A percentile compares a stretch with the other conserved stretches of the same genome.
Evolutionary conservation across 2,888 invertebrate genomes (phyloP).

Genomic region (Parapristionchus giblindavisi): DNA sequence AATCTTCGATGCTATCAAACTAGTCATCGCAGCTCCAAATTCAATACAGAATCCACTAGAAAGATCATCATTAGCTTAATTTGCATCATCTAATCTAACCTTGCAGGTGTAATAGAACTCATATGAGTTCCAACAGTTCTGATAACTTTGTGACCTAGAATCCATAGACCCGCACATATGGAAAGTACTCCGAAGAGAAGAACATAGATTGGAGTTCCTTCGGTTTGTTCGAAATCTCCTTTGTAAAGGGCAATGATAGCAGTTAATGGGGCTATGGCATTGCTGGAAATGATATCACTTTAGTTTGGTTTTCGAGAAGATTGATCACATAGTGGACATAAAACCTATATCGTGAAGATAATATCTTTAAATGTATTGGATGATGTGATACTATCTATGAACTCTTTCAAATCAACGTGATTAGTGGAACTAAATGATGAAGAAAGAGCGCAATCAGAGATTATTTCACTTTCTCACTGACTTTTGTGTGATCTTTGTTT

Average conservation of each 20-base stretch:
- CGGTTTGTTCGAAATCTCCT: conserved; percentile 80
- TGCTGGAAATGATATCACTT: conserved; percentile 75
- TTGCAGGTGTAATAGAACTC: conserved; percentile 94
- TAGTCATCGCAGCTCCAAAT: conserved; percentile 93
- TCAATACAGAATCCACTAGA: conserved; percentile 91
- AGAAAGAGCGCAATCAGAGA: too few species aligned
- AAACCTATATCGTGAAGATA: too few species aligned
- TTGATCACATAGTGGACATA: too few species aligned
- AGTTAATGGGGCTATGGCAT: conserved; percentile 95
- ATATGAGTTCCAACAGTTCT: conserved; percentile 95
- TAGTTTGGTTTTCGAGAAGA: background rate
- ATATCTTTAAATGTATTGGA: too few species aligned
- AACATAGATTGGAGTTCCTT: conserved; percentile 88
- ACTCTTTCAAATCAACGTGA: too few species aligned
- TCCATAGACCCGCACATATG: conserved; percentile 91
- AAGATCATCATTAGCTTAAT: too few species aligned
- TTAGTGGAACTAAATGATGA: too few species aligned
- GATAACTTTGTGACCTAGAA: conserved; percentile 83
- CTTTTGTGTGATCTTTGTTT: too few species aligned
- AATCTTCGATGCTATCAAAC: conserved; percentile 91
- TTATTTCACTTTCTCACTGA: too few species aligned
- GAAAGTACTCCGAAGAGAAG: conserved; percentile 92
- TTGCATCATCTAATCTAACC: conserved; percentile 76
- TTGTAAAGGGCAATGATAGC: conserved; percentile 90
- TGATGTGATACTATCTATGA: too few species aligned